Base-by-base conservation (phyloP, 2,888 invertebrate genomes). In the Tenthredo scrophulariae region DNA sequence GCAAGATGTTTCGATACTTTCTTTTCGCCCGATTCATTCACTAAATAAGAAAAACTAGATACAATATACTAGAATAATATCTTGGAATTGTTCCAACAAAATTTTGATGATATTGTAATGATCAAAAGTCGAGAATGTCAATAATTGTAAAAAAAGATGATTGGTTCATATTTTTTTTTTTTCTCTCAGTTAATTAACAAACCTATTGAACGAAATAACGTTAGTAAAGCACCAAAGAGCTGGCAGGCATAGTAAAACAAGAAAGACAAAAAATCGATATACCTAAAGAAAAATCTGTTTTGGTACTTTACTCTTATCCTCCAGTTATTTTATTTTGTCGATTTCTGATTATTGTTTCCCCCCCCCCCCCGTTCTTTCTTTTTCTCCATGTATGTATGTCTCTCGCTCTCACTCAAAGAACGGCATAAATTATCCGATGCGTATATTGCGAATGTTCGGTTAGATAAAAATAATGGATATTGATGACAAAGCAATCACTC, bases 391-490 rank as follows among this genome's bases (percentile, higher is more conserved):
- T n/a, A n/a, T n/a, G 4, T 50, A 5, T 50, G 4, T 50, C 18
- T 15, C 54, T 54, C 10, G 18, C 54, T 54, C n/a, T 54, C 7
- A 7, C 1, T 6, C n/a, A n/a, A n/a, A 54, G 54, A 54, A 4
- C 1, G 7, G 54, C 7, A n/a, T n/a, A 7, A 54, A 54, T n/a
- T n/a, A 37, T 54, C 7, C 10, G n/a, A 54, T 54, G 54, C 54
- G 54, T n/a, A 54, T n/a, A 54, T 54, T n/a, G n/a, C 7, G 7
- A n/a, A 54, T n/a, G n/a, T n/a, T 7, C 7, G 1, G 7, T 54
- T 46, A n/a, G 54, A 54, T 54, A 54, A 54, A 54, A 54, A 54
- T 54, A 54, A 54, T 54, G n/a, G 54, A 54, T 54, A 54, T n/a
- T 54, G 54, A 54, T 54, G 54, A 54, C 54, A n/a, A 54, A 54